These are phyloP conservation scores for Desmophyllum pertusum DNA, from an alignment of 92 coral and sea anemone species.

Conservation along the genomic window DNA sequence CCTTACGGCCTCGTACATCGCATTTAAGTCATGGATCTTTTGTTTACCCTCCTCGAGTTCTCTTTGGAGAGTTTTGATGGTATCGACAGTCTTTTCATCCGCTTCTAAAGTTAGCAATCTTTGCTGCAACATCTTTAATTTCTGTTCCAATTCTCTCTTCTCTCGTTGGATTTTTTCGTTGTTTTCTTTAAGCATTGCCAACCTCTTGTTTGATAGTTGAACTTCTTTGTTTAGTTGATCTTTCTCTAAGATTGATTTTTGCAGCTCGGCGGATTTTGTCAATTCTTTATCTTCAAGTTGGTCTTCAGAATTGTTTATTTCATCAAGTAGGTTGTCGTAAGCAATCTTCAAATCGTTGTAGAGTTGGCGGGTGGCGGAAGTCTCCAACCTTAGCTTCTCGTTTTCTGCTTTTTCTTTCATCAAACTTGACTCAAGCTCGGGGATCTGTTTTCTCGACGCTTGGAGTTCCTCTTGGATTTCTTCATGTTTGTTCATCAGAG, in stretches of 20 bases:
- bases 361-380: conserved; percentile 40
- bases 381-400: conserved; percentile 52
- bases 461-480: conserved; percentile 42
- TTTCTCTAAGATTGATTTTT: conserved; percentile 35
- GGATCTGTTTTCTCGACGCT: conserved; percentile 26
- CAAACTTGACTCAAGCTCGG: conserved; percentile 47
- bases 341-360: conserved; percentile 48
- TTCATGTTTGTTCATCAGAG: conserved; percentile 33
- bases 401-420: conserved; percentile 41
- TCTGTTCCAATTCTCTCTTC: conserved; percentile 37
- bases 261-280: conserved; percentile 13
- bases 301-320: conserved; percentile 26
- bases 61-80: conserved; percentile 30
- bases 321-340: conserved; percentile 44
- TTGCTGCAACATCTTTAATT: conserved; percentile 26
- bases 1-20: conserved; percentile 39
- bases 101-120: conserved; percentile 28
- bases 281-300: conserved; percentile 15
- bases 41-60: conserved; percentile 43
- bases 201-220: conserved; percentile 35
- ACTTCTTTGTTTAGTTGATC: conserved; percentile 48
- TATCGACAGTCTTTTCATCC: conserved; percentile 34
- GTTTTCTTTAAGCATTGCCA: conserved; percentile 42
- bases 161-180: conserved; percentile 24
- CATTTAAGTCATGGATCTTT: conserved; percentile 28